Conservation (phyloP, 1,140 invertebrate genomes). For the Drosophila sturtevanti region DNA sequence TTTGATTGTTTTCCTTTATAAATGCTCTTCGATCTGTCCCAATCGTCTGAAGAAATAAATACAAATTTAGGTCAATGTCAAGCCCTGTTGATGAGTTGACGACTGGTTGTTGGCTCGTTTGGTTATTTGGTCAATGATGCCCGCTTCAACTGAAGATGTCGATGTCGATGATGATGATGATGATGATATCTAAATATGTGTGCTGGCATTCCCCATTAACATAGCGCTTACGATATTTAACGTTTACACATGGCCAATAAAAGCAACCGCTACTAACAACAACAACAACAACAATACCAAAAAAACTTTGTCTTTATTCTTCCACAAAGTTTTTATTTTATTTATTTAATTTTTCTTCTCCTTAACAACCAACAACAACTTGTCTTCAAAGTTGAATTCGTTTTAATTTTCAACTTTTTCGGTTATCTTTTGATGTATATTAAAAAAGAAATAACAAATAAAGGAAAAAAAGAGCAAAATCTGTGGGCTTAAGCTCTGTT, state of each 20-base stretch:
- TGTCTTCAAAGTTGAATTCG: not conserved
- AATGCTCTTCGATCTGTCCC: constrained; percentile 45
- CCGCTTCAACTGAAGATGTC: constrained; percentile 7
- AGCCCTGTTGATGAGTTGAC: constrained; percentile 12
- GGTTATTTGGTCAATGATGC: constrained; percentile 25
- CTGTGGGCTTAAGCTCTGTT: constrained; percentile 19
- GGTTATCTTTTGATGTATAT: constrained; percentile 14
- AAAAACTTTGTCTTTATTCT: not conserved
- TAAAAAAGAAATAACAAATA: not conserved
- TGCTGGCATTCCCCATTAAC: constrained; percentile 56
- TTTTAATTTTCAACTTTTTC: constrained; percentile 22
- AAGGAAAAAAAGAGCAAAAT: not conserved
- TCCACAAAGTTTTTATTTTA: not conserved
- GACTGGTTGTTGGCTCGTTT: not conserved
- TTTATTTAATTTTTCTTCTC: constrained; percentile 15
- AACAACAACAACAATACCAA: not conserved
- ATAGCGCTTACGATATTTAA: constrained; percentile 49
- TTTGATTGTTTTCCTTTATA: constrained; percentile 63
- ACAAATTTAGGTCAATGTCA: constrained; percentile 74
- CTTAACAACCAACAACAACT: constrained; percentile 13
- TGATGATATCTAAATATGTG: constrained; percentile 48
- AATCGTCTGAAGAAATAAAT: constrained; percentile 66
- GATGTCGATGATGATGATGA: constrained; percentile 14
- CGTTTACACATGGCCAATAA: not conserved
- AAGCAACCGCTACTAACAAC: constrained; percentile 9